Percentiles rank a stretch among this genome's conserved stretches.
These are phyloP conservation scores for Nebria salina DNA, from an alignment of 2,888 invertebrate genomes.

Conservation along the genomic window DNA sequence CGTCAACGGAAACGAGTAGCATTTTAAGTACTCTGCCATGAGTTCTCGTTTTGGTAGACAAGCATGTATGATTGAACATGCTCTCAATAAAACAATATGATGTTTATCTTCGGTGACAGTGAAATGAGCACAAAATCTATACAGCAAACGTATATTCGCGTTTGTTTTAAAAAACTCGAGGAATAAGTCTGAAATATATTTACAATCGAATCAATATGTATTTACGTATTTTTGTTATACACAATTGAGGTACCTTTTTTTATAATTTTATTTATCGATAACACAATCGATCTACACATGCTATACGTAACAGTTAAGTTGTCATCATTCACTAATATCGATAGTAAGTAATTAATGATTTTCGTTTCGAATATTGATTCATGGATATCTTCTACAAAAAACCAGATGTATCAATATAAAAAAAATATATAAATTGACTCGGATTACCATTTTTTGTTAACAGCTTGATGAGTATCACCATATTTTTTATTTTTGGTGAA, in stretches of 20 bases:
- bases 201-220: background rate
- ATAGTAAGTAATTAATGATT: slow-evolving; percentile 32
- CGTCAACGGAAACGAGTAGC: slow-evolving; percentile 25
- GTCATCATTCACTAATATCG: slow-evolving; percentile 39
- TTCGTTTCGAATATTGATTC: slow-evolving; percentile 41
- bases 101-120: slow-evolving; percentile 38
- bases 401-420: background rate
- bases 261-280: slow-evolving; percentile 34
- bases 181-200: slow-evolving; percentile 25
- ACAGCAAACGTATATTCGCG: slow-evolving; percentile 34
- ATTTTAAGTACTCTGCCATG: slow-evolving; percentile 25
- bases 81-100: slow-evolving; percentile 37
- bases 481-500: slow-evolving; percentile 37
- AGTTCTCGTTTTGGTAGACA: slow-evolving; percentile 39
- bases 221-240: background rate
- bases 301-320: slow-evolving; percentile 33
- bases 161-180: slow-evolving; percentile 37
- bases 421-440: background rate
- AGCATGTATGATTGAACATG: slow-evolving; percentile 39
- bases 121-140: slow-evolving; percentile 41
- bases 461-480: slow-evolving; percentile 36
- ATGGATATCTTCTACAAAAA: slow-evolving; percentile 37
- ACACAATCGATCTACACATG: slow-evolving; percentile 32
- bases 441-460: slow-evolving; percentile 32
- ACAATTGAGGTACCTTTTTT: slow-evolving; percentile 28